These are phyloP conservation scores for Salmo trutta DNA, from an alignment of 2,797 vertebrate species.

Conservation along the genomic window DNA sequence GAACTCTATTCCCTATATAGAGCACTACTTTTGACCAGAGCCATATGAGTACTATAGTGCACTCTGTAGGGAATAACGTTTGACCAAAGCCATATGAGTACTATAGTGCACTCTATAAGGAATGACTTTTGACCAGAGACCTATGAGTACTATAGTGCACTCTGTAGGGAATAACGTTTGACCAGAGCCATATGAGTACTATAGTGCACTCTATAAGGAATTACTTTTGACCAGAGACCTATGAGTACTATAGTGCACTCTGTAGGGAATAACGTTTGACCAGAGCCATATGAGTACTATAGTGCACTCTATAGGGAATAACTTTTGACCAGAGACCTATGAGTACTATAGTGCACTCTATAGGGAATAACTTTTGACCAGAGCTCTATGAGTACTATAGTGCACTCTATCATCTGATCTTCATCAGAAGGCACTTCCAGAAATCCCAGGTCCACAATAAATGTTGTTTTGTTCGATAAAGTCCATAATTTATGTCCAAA, in stretches of 20 bases:
- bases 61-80: neutral
- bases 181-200: neutral
- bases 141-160: neutral
- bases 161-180: neutral
- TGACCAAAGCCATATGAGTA: neutral
- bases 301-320: neutral
- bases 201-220: neutral
- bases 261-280: neutral
- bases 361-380: rapidly evolving
- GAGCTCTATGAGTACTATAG: no score
- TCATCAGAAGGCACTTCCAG: no score
- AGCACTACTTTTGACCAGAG: neutral
- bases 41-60: no score
- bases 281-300: no score
- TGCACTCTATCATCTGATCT: no score
- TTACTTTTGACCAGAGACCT: neutral
- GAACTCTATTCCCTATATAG: neutral
- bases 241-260: neutral
- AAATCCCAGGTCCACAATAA: no score
- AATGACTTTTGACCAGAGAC: neutral
- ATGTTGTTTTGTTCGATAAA: no score
- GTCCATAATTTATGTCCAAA: no score
- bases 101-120: neutral
- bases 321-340: neutral
- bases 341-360: no score